Percentiles rank a stretch among this genome's conserved stretches.
Evolutionary conservation across 2,113 vertebrate genomes (phyloP).

Genomic region (Holacanthus passer): DNA sequence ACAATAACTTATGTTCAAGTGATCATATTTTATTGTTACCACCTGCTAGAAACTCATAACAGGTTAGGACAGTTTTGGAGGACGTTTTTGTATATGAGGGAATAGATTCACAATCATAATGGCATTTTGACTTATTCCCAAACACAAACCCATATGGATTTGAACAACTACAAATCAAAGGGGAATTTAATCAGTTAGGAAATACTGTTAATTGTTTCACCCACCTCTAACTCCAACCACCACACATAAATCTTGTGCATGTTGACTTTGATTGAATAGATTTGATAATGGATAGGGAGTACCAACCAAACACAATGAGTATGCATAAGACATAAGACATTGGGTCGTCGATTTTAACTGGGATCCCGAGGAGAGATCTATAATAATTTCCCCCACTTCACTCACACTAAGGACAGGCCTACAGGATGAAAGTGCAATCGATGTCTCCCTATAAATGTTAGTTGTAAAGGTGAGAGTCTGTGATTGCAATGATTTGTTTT

Average conservation of each 20-base stretch:
- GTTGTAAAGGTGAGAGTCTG: constrained; percentile 65
- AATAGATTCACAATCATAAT: constrained; percentile 7
- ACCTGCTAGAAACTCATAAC: not conserved
- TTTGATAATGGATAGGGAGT: constrained; percentile 51
- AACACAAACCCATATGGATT: constrained; percentile 44
- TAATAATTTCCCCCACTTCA: constrained; percentile 63
- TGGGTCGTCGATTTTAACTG: constrained; percentile 63
- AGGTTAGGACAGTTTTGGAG: not conserved
- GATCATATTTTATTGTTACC: not conserved
- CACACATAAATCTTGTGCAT: constrained; percentile 21
- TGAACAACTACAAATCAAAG: constrained; percentile 44
- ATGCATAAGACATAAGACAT: constrained; percentile 55
- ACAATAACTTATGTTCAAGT: not conserved
- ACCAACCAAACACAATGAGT: constrained; percentile 38
- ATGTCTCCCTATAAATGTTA: constrained; percentile 67
- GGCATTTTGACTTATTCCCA: constrained; percentile 51
- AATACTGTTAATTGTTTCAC: constrained; percentile 57
- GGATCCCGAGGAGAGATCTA: constrained; percentile 57
- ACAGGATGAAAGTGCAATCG: constrained; percentile 57
- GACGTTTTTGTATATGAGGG: not conserved
- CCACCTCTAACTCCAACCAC: constrained; percentile 2
- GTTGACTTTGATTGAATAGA: constrained; percentile 52
- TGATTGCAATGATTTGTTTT: constrained; percentile 73
- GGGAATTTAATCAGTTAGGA: constrained; percentile 31
- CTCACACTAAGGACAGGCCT: constrained; percentile 53